Percentiles rank a stretch among this genome's conserved stretches.
phyloP scores from a whole-genome alignment of 2,888 invertebrate genomes.

The Leuctra nigra region DNA sequence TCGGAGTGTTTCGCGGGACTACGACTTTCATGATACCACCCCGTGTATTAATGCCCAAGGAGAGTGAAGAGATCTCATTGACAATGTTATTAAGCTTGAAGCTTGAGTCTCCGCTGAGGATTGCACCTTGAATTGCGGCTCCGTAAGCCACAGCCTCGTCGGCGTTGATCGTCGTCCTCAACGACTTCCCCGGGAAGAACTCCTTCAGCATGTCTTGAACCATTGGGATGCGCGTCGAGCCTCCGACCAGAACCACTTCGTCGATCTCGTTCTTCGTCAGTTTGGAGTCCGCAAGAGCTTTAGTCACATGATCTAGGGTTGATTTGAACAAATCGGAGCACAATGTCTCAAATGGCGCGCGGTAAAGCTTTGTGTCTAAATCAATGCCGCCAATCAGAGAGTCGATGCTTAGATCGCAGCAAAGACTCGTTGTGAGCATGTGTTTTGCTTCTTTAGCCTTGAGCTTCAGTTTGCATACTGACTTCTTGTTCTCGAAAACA shows the following conservation, averaged over 20 bases:
- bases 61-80: slow-evolving; percentile 62
- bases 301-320: slow-evolving; percentile 71
- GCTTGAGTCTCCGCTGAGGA: slow-evolving; percentile 42
- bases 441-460: slow-evolving; percentile 73
- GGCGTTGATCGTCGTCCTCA: slow-evolving; percentile 65
- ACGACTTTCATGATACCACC: slow-evolving; percentile 70
- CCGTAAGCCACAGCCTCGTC: slow-evolving; percentile 54
- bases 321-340: slow-evolving; percentile 63
- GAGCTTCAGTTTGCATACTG: slow-evolving; percentile 61
- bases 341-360: slow-evolving; percentile 71
- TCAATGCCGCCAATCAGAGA: slow-evolving; percentile 67
- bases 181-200: slow-evolving; percentile 62
- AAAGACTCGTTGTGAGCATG: slow-evolving; percentile 67
- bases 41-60: slow-evolving; percentile 70
- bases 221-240: slow-evolving; percentile 73
- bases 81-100: slow-evolving; percentile 68
- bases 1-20: slow-evolving; percentile 49
- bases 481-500: slow-evolving; percentile 55
- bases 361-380: slow-evolving; percentile 62
- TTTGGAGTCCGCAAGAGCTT: slow-evolving; percentile 69
- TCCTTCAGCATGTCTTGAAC: slow-evolving; percentile 54
- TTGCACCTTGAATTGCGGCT: slow-evolving; percentile 36
- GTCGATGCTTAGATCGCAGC: slow-evolving; percentile 68
- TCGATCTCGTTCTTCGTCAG: slow-evolving; percentile 68
- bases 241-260: slow-evolving; percentile 76